phyloP scores from a whole-genome alignment of 1,140 invertebrate genomes.

The Geopemphigus sp. region DNA sequence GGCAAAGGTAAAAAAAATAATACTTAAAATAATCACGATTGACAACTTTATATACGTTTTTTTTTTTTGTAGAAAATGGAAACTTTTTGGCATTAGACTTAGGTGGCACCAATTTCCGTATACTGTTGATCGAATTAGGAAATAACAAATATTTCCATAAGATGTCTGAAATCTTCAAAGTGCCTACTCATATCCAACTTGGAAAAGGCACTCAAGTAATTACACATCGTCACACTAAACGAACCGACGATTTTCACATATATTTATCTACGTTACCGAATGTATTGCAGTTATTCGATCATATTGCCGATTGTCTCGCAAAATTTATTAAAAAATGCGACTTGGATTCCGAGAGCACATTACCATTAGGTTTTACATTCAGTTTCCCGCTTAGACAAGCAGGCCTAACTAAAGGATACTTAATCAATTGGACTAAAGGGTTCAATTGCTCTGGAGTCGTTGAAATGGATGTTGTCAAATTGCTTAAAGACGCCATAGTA shows the following conservation, averaged over 20 bases:
- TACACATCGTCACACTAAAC: background rate
- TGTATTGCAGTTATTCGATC: conserved; percentile 65
- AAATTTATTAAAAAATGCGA: conserved; percentile 65
- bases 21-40: background rate
- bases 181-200: conserved; percentile 90
- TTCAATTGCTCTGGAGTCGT: conserved; percentile 86
- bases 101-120: conserved; percentile 77
- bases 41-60: background rate
- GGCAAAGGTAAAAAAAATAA: conserved; percentile 38
- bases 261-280: too few species aligned
- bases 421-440: conserved; percentile 93
- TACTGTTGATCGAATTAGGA: conserved; percentile 64
- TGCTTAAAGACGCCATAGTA: conserved; percentile 74
- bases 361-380: conserved; percentile 66
- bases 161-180: conserved; percentile 94
- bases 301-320: conserved; percentile 70
- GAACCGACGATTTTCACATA: too few species aligned
- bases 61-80: conserved; percentile 61
- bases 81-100: conserved; percentile 73
- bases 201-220: conserved; percentile 73
- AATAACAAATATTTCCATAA: conserved; percentile 65
- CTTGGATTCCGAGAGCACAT: conserved; percentile 62
- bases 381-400: conserved; percentile 84
- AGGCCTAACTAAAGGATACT: conserved; percentile 81
- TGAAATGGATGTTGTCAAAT: conserved; percentile 77